These are phyloP conservation scores for Hirtodrosophila cameraria DNA, from an alignment of 2,888 invertebrate species.

Conservation along the genomic window DNA sequence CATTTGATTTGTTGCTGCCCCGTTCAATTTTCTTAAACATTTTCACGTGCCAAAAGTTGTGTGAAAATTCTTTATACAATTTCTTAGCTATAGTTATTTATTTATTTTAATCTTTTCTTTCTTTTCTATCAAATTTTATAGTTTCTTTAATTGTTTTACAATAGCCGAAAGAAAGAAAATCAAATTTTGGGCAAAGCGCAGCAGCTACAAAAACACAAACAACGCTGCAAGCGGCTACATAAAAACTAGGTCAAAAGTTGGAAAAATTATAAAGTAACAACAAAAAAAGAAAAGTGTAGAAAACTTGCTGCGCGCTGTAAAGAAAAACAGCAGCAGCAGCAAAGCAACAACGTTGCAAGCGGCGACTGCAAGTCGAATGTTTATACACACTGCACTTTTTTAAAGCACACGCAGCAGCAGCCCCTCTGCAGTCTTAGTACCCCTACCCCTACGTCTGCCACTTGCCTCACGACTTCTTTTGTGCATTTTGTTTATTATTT, in stretches of 20 bases:
- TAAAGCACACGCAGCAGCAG: conserved; percentile 29
- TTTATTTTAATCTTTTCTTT: not conserved
- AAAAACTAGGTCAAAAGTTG: conserved; percentile 77
- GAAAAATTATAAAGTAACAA: conserved; percentile 74
- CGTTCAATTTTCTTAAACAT: conserved; percentile 11
- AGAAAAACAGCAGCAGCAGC: conserved; percentile 29
- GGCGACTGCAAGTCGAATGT: conserved; percentile 50
- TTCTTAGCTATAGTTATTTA: conserved; percentile 1
- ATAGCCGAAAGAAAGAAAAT: conserved; percentile 10
- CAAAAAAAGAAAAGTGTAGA: conserved; percentile 74
- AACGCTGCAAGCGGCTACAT: conserved; percentile 46
- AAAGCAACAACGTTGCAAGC: conserved; percentile 27
- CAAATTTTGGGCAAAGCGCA: conserved; percentile 20
- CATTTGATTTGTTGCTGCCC: conserved; percentile 27
- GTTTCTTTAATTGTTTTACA: conserved; percentile 22
- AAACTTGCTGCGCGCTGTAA: conserved; percentile 57
- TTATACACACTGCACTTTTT: conserved; percentile 46
- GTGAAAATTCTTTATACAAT: conserved; percentile 16
- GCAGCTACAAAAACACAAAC: conserved; percentile 17
- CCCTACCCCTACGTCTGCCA: not conserved
- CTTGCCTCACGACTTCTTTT: conserved; percentile 17
- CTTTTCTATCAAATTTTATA: not conserved
- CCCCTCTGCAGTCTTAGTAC: conserved; percentile 13
- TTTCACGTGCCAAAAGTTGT: conserved; percentile 7
- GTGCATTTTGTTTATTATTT: conserved; percentile 58